Percentiles rank a stretch among this genome's conserved stretches.
Conservation (phyloP, 2,888 invertebrate species). For the Coelogynopora nodosa region DNA sequence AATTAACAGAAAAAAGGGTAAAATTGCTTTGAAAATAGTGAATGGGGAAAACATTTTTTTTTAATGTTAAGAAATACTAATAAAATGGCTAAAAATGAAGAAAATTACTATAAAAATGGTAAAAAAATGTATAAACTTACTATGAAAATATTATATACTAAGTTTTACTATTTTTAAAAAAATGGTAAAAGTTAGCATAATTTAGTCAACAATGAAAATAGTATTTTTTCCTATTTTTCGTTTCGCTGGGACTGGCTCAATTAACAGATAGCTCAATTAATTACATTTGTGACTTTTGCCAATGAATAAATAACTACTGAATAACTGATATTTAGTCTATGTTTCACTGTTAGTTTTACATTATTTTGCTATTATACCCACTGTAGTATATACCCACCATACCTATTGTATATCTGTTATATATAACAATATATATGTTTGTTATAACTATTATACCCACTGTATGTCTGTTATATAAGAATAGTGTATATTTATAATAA, state of each 20-base stretch:
- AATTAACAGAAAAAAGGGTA: background rate
- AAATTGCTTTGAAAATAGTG: background rate
- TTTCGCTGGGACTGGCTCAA: no score
- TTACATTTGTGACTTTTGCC: constrained; percentile 21
- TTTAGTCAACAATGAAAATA: background rate
- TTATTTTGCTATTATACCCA: constrained; percentile 20
- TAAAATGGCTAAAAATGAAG: background rate
- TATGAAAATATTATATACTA: background rate
- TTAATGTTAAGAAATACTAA: no score
- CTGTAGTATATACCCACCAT: no score
- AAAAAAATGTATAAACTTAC: background rate
- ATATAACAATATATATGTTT: no score
- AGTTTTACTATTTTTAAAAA: background rate
- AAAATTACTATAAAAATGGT: background rate
- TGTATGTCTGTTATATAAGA: constrained; percentile 27
- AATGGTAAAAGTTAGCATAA: background rate
- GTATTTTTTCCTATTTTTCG: background rate
- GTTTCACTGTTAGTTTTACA: background rate
- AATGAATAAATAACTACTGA: background rate
- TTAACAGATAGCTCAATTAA: constrained; percentile 23
- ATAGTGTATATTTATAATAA: constrained; percentile 23
- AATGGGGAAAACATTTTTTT: background rate
- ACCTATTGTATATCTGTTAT: no score
- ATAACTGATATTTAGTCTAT: background rate
- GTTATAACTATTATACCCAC: constrained; percentile 11